phyloP scores from a whole-genome alignment of 1,140 invertebrate species.

The Caenorhabditis inopinata region DNA sequence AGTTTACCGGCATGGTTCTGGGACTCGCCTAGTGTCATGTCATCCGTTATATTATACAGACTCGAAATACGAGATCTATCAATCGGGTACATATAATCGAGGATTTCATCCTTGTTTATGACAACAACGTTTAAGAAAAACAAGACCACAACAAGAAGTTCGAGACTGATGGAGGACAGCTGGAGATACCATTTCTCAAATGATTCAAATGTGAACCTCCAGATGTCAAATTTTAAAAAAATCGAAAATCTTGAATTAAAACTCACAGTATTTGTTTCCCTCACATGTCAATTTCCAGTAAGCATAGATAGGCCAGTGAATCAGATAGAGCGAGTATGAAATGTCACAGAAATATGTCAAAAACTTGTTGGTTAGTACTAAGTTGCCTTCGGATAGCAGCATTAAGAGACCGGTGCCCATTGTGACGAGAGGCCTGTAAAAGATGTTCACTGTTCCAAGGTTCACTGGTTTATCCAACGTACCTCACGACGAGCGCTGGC shows the following conservation, averaged over 20 bases:
- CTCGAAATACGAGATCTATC: background rate
- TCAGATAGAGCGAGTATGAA: background rate
- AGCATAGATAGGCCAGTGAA: constrained; percentile 21
- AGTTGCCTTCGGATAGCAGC: background rate
- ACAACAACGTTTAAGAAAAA: background rate
- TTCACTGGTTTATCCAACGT: too few relatives aligned
- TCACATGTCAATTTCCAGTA: constrained; percentile 1
- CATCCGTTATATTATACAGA: background rate
- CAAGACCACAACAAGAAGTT: background rate
- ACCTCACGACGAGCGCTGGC: too few relatives aligned
- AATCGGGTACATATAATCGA: background rate
- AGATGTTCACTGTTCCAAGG: background rate
- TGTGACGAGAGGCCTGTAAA: background rate
- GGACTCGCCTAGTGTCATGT: background rate
- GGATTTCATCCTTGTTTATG: background rate
- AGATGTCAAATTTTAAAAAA: too few relatives aligned
- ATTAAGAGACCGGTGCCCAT: background rate
- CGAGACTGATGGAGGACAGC: background rate
- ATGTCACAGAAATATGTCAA: background rate
- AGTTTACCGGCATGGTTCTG: too few relatives aligned
- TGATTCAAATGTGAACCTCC: background rate
- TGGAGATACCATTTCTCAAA: constrained; percentile 12
- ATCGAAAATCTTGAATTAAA: too few relatives aligned
- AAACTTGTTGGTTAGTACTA: background rate
- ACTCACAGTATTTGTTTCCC: background rate